These are phyloP conservation scores for Aphaenogaster floridana DNA, from an alignment of 1,140 invertebrate genomes.

Conservation along the genomic window DNA sequence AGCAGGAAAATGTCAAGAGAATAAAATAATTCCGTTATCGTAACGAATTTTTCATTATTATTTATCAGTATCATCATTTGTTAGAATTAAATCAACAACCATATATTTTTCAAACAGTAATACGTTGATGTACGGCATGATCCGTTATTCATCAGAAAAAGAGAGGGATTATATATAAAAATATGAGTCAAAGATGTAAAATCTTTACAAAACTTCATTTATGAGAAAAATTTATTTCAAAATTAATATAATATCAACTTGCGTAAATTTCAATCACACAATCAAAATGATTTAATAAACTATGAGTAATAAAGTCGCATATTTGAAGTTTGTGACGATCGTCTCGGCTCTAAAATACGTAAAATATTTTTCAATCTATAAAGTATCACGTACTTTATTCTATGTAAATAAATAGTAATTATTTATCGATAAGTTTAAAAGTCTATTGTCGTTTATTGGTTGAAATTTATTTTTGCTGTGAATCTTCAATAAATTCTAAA, in stretches of 20 bases:
- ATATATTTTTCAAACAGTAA: background rate
- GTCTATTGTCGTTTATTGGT: background rate
- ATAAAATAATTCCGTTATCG: background rate
- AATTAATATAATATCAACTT: slow-evolving; percentile 20
- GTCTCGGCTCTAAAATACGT: background rate
- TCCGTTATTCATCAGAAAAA: background rate
- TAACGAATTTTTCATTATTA: slow-evolving; percentile 7
- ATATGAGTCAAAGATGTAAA: background rate
- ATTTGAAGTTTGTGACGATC: slow-evolving; percentile 1
- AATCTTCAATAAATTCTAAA: slow-evolving; percentile 7
- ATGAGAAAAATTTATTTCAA: background rate
- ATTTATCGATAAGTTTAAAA: background rate
- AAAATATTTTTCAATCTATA: background rate
- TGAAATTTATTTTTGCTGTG: background rate
- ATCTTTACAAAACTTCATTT: background rate
- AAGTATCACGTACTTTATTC: background rate
- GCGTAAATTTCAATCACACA: background rate
- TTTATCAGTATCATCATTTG: background rate
- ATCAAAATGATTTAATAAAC: slow-evolving; percentile 6
- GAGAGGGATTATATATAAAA: background rate
- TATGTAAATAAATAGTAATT: background rate
- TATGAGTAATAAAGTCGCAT: background rate
- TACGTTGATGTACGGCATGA: background rate
- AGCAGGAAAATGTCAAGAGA: background rate
- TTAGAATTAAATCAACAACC: slow-evolving; percentile 3